phyloP scores from a whole-genome alignment of 2,797 vertebrate species.

The Euphonia xanthogaster region DNA sequence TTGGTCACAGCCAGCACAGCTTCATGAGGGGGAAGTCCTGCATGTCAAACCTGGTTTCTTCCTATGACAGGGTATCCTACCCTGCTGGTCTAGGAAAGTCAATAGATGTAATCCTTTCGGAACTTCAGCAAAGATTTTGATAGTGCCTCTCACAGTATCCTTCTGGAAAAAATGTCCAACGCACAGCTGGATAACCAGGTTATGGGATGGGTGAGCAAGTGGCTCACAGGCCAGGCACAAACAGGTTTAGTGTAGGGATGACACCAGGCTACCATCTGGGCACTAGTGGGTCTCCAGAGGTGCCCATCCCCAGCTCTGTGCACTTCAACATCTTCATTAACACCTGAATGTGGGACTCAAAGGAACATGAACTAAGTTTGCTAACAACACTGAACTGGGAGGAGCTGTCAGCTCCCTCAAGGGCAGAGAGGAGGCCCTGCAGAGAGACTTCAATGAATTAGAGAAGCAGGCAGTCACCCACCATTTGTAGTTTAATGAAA shows the following conservation, averaged over 20 bases:
- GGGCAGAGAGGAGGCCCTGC: background rate
- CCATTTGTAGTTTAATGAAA: background rate
- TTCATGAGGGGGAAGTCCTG: background rate
- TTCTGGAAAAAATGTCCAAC: background rate
- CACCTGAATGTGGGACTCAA: background rate
- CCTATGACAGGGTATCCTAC: background rate
- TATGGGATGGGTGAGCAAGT: fast-evolving
- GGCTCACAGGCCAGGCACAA: background rate
- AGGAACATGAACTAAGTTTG: background rate
- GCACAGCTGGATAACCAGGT: background rate
- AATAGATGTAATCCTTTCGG: background rate
- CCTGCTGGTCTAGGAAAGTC: background rate
- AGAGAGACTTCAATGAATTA: background rate
- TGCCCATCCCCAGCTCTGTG: background rate
- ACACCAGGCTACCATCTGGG: too few species aligned
- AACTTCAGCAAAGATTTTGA: background rate
- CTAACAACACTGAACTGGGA: background rate
- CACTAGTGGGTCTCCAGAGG: background rate
- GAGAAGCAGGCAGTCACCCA: fast-evolving
- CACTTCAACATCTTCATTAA: background rate
- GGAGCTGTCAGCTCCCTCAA: background rate
- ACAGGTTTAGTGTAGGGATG: background rate
- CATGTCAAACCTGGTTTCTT: background rate
- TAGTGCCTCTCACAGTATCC: background rate
- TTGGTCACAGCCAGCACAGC: fast-evolving